A percentile compares a stretch with the other conserved stretches of the same genome.
phyloP scores from a whole-genome alignment of 2,888 invertebrate genomes.

The Stomorhina lunata region DNA sequence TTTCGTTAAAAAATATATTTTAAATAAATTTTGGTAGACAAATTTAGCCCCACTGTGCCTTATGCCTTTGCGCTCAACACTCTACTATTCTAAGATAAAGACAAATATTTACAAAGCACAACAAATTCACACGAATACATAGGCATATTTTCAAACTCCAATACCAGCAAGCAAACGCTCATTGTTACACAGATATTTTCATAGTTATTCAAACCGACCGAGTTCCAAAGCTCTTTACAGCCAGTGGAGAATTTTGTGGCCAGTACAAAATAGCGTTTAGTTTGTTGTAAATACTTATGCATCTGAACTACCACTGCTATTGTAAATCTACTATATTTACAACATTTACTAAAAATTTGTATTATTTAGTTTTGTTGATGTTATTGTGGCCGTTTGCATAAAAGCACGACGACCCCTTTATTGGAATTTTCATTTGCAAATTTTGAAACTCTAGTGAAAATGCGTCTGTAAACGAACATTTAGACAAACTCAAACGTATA shows the following conservation, averaged over 20 bases:
- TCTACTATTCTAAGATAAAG: constrained; percentile 52
- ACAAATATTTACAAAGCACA: constrained; percentile 59
- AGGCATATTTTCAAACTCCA: constrained; percentile 1
- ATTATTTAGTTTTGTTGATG: constrained; percentile 36
- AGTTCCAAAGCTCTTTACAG: constrained; percentile 40
- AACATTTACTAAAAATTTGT: too few species aligned
- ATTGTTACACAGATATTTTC: neutral
- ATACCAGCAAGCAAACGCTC: neutral
- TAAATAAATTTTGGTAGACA: too few species aligned
- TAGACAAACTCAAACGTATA: neutral
- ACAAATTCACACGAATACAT: neutral
- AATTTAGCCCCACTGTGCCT: neutral
- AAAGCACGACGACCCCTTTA: constrained; percentile 42
- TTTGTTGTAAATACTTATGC: neutral
- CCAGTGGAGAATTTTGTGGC: constrained; percentile 57
- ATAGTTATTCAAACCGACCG: constrained; percentile 27
- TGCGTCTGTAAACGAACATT: constrained; percentile 1
- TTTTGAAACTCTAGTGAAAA: constrained; percentile 45
- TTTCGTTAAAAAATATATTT: too few species aligned
- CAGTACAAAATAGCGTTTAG: constrained; percentile 32
- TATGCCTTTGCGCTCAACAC: neutral
- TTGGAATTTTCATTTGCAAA: constrained; percentile 60
- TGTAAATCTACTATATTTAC: too few species aligned
- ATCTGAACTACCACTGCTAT: too few species aligned
- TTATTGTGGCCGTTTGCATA: constrained; percentile 29